phyloP scores from a whole-genome alignment of 2,113 vertebrate species.

The Pyrgilauda ruficollis region DNA sequence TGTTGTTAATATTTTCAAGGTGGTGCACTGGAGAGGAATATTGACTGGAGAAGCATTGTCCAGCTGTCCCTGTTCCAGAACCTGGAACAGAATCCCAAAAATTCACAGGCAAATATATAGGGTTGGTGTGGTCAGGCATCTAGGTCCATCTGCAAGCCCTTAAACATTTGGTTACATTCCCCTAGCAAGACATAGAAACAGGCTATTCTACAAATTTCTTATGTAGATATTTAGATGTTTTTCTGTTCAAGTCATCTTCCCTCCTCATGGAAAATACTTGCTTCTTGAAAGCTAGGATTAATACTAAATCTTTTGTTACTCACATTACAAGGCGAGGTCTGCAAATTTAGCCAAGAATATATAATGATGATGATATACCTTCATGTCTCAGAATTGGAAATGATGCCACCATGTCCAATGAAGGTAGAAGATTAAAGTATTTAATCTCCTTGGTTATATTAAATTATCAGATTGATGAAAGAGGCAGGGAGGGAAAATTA shows the following conservation, averaged over 20 bases:
- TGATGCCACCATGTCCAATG: not conserved
- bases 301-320: not conserved
- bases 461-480: not conserved
- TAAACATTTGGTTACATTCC: not conserved
- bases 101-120: not conserved
- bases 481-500: not conserved
- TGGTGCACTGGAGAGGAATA: not conserved
- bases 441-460: not conserved
- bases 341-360: not conserved
- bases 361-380: not conserved
- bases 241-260: not conserved
- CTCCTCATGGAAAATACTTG: not conserved
- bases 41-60: not conserved
- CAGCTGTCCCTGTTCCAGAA: not conserved
- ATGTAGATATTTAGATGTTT: not conserved
- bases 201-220: not conserved
- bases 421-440: not conserved
- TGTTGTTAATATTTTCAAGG: not conserved
- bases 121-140: not conserved
- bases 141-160: not conserved
- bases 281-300: not conserved
- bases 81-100: not conserved
- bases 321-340: not conserved
- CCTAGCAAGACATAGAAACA: not conserved
- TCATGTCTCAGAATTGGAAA: not conserved